Conservation (phyloP, 2,888 invertebrate species). For the Nemapogon koenigi region DNA sequence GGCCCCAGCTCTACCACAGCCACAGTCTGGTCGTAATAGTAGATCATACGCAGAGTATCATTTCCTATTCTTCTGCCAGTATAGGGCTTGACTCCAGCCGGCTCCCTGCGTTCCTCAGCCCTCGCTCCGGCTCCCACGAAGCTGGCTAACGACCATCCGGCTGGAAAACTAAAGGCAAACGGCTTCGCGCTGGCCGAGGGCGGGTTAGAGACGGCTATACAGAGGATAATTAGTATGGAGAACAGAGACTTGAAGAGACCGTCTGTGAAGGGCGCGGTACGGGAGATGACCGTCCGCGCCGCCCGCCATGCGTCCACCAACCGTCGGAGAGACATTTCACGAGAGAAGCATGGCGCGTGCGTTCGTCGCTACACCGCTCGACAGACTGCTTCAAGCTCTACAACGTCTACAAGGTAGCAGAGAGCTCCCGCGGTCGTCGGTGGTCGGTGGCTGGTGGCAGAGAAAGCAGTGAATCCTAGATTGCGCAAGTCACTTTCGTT, state of each 20-base stretch:
- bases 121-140: conserved; percentile 43
- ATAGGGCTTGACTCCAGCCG: conserved; percentile 62
- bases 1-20: conserved; percentile 81
- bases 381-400: too few species aligned
- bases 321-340: conserved; percentile 43
- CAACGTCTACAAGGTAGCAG: too few species aligned
- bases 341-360: conserved; percentile 22
- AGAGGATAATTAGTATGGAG: conserved; percentile 46
- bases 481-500: too few species aligned
- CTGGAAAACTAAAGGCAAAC: conserved; percentile 51
- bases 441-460: not conserved
- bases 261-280: conserved; percentile 46
- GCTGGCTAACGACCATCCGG: conserved; percentile 54
- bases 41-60: conserved; percentile 76
- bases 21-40: conserved; percentile 82
- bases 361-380: conserved; percentile 28
- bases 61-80: conserved; percentile 70
- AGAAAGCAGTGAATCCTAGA: conserved; percentile 5
- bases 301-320: conserved; percentile 45
- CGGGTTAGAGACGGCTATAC: conserved; percentile 51
- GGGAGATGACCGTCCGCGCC: conserved; percentile 42
- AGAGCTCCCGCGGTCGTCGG: not conserved
- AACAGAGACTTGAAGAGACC: conserved; percentile 46
- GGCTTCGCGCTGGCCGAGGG: conserved; percentile 53
- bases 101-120: conserved; percentile 33